Evolutionary conservation across 2,888 invertebrate species (phyloP).

Genomic region (Spisula solida): DNA sequence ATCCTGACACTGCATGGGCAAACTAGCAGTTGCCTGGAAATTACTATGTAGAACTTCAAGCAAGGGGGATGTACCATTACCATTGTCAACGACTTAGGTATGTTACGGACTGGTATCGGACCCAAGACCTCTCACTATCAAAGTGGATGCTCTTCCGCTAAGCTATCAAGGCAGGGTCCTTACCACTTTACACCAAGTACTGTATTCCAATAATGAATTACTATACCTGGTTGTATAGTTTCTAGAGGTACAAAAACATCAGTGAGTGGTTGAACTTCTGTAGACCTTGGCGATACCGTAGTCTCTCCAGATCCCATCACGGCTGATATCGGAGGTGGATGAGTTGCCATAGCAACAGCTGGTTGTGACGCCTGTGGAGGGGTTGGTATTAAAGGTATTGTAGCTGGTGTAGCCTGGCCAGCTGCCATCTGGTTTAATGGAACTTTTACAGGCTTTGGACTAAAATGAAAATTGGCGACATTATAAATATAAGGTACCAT

Average conservation of each 20-base stretch:
- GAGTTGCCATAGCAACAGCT: slow-evolving; percentile 48
- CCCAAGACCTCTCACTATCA: no score
- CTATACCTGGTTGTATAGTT: slow-evolving; percentile 92
- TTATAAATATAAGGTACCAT: not conserved
- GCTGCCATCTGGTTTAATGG: slow-evolving; percentile 82
- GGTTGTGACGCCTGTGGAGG: slow-evolving; percentile 46
- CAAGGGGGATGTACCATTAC: no score
- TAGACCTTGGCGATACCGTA: slow-evolving; percentile 78
- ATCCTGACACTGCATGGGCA: no score
- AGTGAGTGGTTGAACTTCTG: slow-evolving; percentile 89
- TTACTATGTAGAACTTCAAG: no score
- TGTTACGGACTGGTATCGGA: no score
- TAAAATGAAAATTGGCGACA: slow-evolving; percentile 44
- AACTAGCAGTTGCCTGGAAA: no score
- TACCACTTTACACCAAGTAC: no score
- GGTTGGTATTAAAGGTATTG: slow-evolving; percentile 48
- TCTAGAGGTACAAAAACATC: slow-evolving; percentile 93
- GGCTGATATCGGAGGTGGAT: slow-evolving; percentile 70
- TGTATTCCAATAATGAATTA: no score
- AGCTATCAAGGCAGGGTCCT: no score
- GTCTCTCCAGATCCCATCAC: slow-evolving; percentile 66
- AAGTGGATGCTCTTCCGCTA: no score
- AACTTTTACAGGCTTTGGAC: slow-evolving; percentile 73
- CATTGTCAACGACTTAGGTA: no score
- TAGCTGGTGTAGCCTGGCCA: slow-evolving; percentile 36